Evolutionary conservation across 2,888 invertebrate species (phyloP), one percentile per base, ranked within the genome.

Genomic region (Eledona agricola): DNA sequence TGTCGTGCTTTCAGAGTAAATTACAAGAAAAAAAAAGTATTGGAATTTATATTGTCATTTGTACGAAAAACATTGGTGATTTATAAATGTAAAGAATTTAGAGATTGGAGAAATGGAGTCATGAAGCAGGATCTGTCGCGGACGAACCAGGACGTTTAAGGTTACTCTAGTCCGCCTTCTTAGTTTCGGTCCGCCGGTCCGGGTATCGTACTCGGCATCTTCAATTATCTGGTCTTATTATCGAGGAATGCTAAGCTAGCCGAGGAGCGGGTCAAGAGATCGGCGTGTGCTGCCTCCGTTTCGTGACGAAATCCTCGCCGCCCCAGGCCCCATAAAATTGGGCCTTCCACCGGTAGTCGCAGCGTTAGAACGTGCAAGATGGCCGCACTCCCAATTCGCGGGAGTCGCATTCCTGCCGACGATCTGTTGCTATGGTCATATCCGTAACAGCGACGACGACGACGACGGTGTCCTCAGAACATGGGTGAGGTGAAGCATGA

Each of bases 401-500:
- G 38, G 38, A 38, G 38, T 28, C 28, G 28, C 26, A 40, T 40
- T 40, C 38, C 13, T 16, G n/a, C n/a, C 11, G 4, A 4, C 17
- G 12, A 26, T 31, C 45, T 45, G 45, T 45, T 45, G 45, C 45
- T 45, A 45, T 45, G 45, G 32, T 45, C 25, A 45, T 32, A 45
- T 28, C 28, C 15, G 42, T n/a, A n/a, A n/a, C n/a, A n/a, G n/a
- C 29, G 28, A 29, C 25, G 23, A n/a, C n/a, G n/a, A n/a, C n/a
- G n/a, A n/a, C 38, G 38, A 38, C 56, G 55, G 51, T 57, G 55
- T 59, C 57, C 51, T 53, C 51, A 45, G 59, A 55, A 64, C 64
- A 60, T 63, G 60, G 58, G 65, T 62, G 63, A 66, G 64, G 58
- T 63, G 62, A 62, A 67, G 62, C 69, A 69, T 65, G 65, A 69